Evolutionary conservation across 1,140 invertebrate species (phyloP).

Genomic region (Hycleus phaleratus): DNA sequence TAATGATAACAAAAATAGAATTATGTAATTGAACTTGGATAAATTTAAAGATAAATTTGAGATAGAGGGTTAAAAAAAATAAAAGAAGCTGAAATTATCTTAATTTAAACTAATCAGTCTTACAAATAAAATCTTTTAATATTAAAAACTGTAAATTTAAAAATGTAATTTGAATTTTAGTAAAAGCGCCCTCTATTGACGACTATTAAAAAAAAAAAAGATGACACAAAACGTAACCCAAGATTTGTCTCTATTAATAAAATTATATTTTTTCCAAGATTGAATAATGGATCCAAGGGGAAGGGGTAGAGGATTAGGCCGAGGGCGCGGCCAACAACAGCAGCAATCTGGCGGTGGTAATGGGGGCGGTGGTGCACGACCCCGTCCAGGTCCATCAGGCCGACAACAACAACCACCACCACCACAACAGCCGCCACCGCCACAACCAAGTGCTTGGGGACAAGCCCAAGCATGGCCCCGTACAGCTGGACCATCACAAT

Average conservation of each 20-base stretch:
- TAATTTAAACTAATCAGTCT: too few relatives aligned
- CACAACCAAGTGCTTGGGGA: conserved; percentile 5
- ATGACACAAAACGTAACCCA: neutral
- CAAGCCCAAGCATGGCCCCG: neutral
- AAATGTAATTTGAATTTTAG: too few relatives aligned
- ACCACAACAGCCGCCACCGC: neutral
- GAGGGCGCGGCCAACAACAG: conserved; percentile 3
- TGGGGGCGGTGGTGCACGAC: neutral
- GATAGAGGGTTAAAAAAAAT: too few relatives aligned
- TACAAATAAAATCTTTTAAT: too few relatives aligned
- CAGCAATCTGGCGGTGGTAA: neutral
- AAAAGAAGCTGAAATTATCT: too few relatives aligned
- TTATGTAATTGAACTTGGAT: too few relatives aligned
- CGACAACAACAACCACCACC: neutral
- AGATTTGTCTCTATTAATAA: too few relatives aligned
- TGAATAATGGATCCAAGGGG: conserved; percentile 9
- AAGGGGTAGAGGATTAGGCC: conserved; percentile 4
- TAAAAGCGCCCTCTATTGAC: too few relatives aligned
- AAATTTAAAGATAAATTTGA: too few relatives aligned
- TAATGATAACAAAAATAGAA: too few relatives aligned
- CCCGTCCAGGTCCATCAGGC: neutral
- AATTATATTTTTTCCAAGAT: too few relatives aligned
- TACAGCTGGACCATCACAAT: neutral
- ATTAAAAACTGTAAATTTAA: too few relatives aligned
- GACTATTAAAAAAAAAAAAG: neutral